phyloP scores from a whole-genome alignment of 2,888 invertebrate genomes.

The Norana najaformis region DNA sequence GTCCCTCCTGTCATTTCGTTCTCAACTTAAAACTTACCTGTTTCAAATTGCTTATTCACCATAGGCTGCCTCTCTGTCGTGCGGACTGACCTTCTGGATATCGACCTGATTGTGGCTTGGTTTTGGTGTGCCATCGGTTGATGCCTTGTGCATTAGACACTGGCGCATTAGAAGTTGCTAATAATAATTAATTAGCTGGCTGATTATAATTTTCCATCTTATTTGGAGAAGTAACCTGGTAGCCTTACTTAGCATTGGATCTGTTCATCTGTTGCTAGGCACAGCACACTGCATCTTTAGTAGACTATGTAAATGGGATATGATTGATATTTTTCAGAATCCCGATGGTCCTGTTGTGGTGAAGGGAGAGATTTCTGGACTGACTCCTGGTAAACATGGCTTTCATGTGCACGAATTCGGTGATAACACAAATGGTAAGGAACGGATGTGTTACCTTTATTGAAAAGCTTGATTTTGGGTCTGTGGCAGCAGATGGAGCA shows the following conservation, averaged over 20 bases:
- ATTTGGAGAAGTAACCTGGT: background rate
- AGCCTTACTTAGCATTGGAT: background rate
- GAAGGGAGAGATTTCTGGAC: slow-evolving; percentile 80
- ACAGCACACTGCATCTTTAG: background rate
- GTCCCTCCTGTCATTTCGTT: too few relatives aligned
- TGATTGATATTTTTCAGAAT: slow-evolving; percentile 9
- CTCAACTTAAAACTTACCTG: too few relatives aligned
- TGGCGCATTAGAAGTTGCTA: too few relatives aligned
- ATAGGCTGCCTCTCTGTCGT: too few relatives aligned
- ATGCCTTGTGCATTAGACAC: too few relatives aligned
- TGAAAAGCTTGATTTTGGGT: too few relatives aligned
- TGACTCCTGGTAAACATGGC: slow-evolving; percentile 78
- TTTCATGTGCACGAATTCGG: slow-evolving; percentile 97
- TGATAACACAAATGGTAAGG: slow-evolving; percentile 79
- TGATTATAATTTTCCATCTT: background rate
- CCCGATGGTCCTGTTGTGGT: slow-evolving; percentile 63
- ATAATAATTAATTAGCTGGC: too few relatives aligned
- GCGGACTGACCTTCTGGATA: too few relatives aligned
- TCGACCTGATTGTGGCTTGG: too few relatives aligned
- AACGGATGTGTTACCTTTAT: background rate
- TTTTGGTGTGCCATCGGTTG: too few relatives aligned
- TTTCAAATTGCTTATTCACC: too few relatives aligned
- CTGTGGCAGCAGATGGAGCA: background rate
- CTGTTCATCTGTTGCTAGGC: background rate
- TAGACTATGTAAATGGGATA: background rate